A percentile compares a stretch with the other conserved stretches of the same genome.
Conservation (phyloP, 1,140 invertebrate species). For the Drosophila rhopaloa region DNA sequence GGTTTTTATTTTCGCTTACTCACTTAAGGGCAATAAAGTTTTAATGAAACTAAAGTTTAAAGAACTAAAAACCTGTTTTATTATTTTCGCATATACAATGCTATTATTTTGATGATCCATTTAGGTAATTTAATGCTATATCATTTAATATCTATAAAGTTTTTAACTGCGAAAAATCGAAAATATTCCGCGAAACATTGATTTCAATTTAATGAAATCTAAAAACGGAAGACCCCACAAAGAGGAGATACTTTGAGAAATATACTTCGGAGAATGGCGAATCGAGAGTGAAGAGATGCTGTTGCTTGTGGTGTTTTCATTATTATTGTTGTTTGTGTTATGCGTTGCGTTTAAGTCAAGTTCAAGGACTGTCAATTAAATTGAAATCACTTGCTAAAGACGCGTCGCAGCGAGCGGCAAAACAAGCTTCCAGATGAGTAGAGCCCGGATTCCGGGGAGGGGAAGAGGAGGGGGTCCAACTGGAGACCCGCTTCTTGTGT, state of each 20-base stretch:
- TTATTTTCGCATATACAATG: neutral
- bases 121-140: neutral
- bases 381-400: slow-evolving; percentile 83
- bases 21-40: neutral
- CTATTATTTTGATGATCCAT: neutral
- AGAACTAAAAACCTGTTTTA: neutral
- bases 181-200: neutral
- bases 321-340: slow-evolving; percentile 55
- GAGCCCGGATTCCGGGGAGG: neutral
- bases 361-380: slow-evolving; percentile 84
- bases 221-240: neutral
- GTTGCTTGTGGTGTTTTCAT: slow-evolving; percentile 31
- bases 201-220: slow-evolving; percentile 8
- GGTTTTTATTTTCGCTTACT: neutral
- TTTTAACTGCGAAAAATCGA: neutral
- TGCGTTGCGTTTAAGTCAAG: slow-evolving; percentile 82
- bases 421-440: slow-evolving; percentile 65
- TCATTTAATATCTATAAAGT: neutral
- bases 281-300: slow-evolving; percentile 35
- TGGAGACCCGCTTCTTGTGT: slow-evolving; percentile 49
- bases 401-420: slow-evolving; percentile 55
- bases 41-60: neutral
- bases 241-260: neutral
- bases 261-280: slow-evolving; percentile 7
- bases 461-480: neutral